Evolutionary conservation across 2,888 invertebrate species (phyloP), one percentile per base, ranked within the genome.

Genomic region (Strigamia crassipes): DNA sequence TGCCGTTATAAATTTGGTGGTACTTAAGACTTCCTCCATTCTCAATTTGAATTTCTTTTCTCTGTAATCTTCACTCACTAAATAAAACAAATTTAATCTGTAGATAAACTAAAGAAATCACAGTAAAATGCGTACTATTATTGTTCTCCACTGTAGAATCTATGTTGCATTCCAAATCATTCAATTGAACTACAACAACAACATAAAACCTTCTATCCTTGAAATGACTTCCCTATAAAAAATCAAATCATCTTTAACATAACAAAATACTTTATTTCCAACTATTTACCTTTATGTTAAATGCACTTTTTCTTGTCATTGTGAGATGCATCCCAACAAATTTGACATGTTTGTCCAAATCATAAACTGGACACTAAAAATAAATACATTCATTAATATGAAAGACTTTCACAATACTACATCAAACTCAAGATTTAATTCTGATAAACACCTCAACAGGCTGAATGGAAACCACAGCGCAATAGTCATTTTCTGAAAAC

Each of bases 341-440:
- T 82, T 92, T 89, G 10, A 95, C 92, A 85, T 94, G 94, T 82
- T 92, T 90, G 84, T 94, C 93, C 83, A 93, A 90, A 87, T 95
- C 95, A 86, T 93, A 93, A 0, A 95, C 93, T 12, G 95, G 95
- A 87, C 95, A 95, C 95, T 95, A 90, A 90, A 83, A 84, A 83
- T 83, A 83, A 34, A 12, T 61, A n/a, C n/a, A n/a, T n/a, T n/a
- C n/a, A n/a, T n/a, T n/a, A n/a, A n/a, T n/a, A n/a, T n/a, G n/a
- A n/a, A n/a, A n/a, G n/a, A n/a, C n/a, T 56, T 61, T 77, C 1
- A 79, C 8, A 78, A 10, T 12, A 81, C 81, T 15, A n/a, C 23
- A 82, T 56, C 10, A 21, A 79, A 73, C 61, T 61, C 13, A n/a
- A n/a, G n/a, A 81, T 73, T n/a, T 73, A 42, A n/a, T 1, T 12